A percentile compares a stretch with the other conserved stretches of the same genome.
Conservation (phyloP, 2,797 vertebrate genomes). For the Clarias platycephalus region DNA sequence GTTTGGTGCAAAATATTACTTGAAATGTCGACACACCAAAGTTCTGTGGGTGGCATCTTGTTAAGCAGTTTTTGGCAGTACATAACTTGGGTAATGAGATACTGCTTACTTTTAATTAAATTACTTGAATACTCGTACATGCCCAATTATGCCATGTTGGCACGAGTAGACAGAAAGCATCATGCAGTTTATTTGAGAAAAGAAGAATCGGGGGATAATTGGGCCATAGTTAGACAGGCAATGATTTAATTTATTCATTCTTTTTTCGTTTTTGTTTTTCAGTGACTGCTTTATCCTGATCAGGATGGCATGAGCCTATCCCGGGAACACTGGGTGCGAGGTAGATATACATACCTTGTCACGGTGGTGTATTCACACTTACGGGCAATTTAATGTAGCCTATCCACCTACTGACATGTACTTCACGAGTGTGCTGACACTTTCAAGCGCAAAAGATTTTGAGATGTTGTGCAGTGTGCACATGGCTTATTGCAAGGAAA, state of each 20-base stretch:
- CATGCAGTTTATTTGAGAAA: conserved; percentile 26
- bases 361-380: not conserved
- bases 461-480: not conserved
- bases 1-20: conserved; percentile 1
- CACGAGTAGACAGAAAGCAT: conserved; percentile 15
- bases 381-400: not conserved
- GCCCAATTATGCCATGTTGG: conserved; percentile 33
- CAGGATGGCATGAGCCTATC: not conserved
- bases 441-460: not conserved
- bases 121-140: conserved; percentile 18
- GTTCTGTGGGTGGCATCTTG: conserved; percentile 32
- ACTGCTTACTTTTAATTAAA: conserved; percentile 40
- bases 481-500: not conserved
- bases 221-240: conserved; percentile 8
- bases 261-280: not conserved
- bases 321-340: not conserved
- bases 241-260: conserved; percentile 23
- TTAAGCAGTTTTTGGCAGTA: conserved; percentile 32
- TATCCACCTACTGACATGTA: not conserved
- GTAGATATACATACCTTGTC: not conserved
- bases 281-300: not conserved
- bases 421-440: not conserved
- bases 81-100: conserved; percentile 22
- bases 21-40: conserved; percentile 33
- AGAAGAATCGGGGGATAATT: conserved; percentile 17